These are phyloP conservation scores for Ascaphus truei DNA, from an alignment of 2,113 vertebrate genomes.

Conservation along the genomic window DNA sequence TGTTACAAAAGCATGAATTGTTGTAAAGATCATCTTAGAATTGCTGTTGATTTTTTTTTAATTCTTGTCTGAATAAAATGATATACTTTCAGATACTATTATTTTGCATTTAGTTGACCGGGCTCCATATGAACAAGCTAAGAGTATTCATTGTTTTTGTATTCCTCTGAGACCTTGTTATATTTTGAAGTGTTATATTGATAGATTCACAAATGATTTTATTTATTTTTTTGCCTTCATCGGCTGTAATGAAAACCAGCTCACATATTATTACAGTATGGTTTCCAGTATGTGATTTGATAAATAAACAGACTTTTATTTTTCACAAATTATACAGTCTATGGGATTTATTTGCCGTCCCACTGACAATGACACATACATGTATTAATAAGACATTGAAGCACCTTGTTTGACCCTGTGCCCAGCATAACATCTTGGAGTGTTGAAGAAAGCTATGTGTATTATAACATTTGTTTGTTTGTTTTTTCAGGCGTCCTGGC, in stretches of 20 bases:
- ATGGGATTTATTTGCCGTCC: constrained; percentile 47
- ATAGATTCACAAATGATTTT: constrained; percentile 43
- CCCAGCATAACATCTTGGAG: no score
- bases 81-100: neutral
- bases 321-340: constrained; percentile 43
- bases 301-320: constrained; percentile 57
- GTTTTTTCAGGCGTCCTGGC: no score
- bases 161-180: constrained; percentile 37
- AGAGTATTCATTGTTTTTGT: constrained; percentile 41
- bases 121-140: constrained; percentile 4
- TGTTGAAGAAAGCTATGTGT: no score
- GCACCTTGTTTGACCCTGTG: constrained; percentile 45
- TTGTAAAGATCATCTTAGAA: constrained; percentile 1
- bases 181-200: constrained; percentile 52
- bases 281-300: constrained; percentile 49
- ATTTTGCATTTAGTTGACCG: constrained; percentile 5
- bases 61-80: neutral
- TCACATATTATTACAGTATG: constrained; percentile 36
- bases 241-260: constrained; percentile 38
- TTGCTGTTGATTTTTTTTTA: neutral
- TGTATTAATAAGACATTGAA: constrained; percentile 47
- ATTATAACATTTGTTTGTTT: no score
- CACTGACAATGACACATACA: constrained; percentile 44
- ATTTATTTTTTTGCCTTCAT: constrained; percentile 48
- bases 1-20: neutral